Base-by-base conservation (phyloP, 2,797 vertebrate genomes). In the Pangasius larnaudii region DNA sequence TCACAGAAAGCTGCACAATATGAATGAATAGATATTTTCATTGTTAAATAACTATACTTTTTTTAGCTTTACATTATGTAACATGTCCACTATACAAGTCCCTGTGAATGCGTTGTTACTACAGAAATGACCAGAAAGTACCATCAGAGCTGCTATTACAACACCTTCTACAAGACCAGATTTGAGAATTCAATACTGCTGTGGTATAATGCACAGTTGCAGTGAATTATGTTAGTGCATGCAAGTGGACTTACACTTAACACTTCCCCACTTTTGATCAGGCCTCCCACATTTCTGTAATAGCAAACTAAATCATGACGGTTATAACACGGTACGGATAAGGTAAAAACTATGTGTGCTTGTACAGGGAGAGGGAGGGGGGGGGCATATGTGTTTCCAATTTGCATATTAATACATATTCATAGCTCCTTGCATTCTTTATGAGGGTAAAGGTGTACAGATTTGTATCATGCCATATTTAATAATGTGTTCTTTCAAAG, bases 361-460 rank as follows among this genome's bases (percentile, higher is more conserved):
- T 81, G 10, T 61, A 24, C 53, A 16, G 13, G 4, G 0, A 42
- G 56, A 6, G 42, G 39, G 39, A 5, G 6, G 5, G 42, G 6
- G 5, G 42, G n/a, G 49, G 51, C 10, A 36, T 59, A 59, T 61
- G 56, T 27, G 1, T 39, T 42, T 16, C 5, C 22, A 39, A 61
- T 81, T 59, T 81, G 36, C 58, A 30, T 30, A 65, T 65, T 63
- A 83, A 30, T 65, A 65, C 16, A 65, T 83, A 67, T 83, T 65
- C 27, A 67, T 49, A 10, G 42, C 61, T 5, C 61, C 4, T 65
- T n/a, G 81, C 27, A 65, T 83, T 67, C 61, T 46, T 65, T 49
- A 65, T 63, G 18, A 65, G 42, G 42, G 27, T 65, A 19, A 83
- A 83, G 61, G 39, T 83, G 81, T 51, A 30, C 42, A 67, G 81